These are phyloP conservation scores for Falco rusticolus DNA, from an alignment of 2,797 vertebrate genomes.

Conservation along the genomic window DNA sequence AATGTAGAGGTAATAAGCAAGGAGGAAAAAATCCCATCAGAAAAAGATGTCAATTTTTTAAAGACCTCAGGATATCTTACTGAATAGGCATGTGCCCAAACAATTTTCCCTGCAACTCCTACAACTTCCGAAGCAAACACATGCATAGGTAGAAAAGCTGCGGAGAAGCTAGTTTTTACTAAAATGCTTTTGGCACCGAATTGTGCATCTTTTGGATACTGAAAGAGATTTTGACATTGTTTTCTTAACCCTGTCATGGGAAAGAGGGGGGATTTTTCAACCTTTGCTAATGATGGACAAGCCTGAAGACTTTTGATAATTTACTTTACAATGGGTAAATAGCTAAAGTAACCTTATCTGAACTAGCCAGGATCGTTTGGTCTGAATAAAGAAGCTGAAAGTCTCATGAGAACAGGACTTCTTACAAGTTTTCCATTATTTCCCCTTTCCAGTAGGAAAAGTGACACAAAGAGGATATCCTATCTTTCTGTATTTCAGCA, in stretches of 20 bases:
- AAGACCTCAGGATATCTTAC: neutral
- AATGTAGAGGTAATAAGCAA: neutral
- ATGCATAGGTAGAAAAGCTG: neutral
- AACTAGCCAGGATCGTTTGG: constrained; percentile 43
- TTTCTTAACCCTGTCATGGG: constrained; percentile 35
- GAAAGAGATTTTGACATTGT: constrained; percentile 9
- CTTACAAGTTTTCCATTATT: constrained; percentile 50
- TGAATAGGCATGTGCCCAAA: neutral
- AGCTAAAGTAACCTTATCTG: constrained; percentile 61
- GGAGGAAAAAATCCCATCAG: neutral
- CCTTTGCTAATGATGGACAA: constrained; percentile 27
- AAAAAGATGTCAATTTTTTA: neutral
- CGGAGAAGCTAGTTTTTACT: neutral
- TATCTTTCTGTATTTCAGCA: constrained; percentile 43
- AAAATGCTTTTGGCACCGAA: neutral
- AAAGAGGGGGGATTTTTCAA: constrained; percentile 41
- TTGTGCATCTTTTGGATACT: neutral
- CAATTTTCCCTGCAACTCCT: neutral
- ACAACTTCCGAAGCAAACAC: neutral
- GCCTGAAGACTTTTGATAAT: constrained; percentile 60
- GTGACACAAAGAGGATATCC: constrained; percentile 54
- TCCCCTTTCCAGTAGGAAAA: constrained; percentile 56
- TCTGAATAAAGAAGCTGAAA: constrained; percentile 47
- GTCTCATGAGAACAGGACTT: constrained; percentile 31
- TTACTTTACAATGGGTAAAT: constrained; percentile 47